Evolutionary conservation across 1,140 invertebrate genomes (phyloP), one percentile per base, ranked within the genome.

Genomic region (Micrasema minimum): DNA sequence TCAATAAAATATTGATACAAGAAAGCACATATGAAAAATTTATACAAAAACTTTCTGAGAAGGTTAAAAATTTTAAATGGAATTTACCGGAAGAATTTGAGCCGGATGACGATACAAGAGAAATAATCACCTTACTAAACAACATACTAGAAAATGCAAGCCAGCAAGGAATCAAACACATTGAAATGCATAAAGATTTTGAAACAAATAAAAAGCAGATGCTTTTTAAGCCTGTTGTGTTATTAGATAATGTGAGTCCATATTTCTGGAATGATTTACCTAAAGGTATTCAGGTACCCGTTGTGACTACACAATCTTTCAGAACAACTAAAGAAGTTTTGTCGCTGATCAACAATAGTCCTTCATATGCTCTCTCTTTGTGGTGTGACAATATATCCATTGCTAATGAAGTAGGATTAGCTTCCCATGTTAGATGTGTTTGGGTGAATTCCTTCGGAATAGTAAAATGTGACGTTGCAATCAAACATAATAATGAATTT

Each of bases 291-390:
- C 62, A 72, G 12, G 35, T 74, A 20, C 85, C 87, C 41, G 79
- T 87, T 4, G 71, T 87, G 12, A 81, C 84, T 10, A 79, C 84
- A 4, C 75, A 87, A 16, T 80, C 87, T 14, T 90, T 90, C 78
- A 80, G 88, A 55, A 89, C 86, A 12, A 84, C 86, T 1, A 88
- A 88, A 72, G 89, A 90, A 80, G 86, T 85, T 9, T 79, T 89
- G 5, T 72, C 80, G 31, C 77, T 90, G 12, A 83, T 86, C 11
- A 89, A 89, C 78, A 87, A 87, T 72, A 82, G 81, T 10, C 77
- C 80, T 12, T 86, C 85, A 76, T 77, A 85, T 4, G 86, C 78
- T 20, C 83, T 82, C 5, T 87, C 86, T 72, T 78, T 90, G 4
- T 89, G 87, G 86, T 84, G 85, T 7, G 87, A 89, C 79, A 87